Evolutionary conservation across 1,140 invertebrate genomes (phyloP).

Genomic region (Lasioglossum baleicum): DNA sequence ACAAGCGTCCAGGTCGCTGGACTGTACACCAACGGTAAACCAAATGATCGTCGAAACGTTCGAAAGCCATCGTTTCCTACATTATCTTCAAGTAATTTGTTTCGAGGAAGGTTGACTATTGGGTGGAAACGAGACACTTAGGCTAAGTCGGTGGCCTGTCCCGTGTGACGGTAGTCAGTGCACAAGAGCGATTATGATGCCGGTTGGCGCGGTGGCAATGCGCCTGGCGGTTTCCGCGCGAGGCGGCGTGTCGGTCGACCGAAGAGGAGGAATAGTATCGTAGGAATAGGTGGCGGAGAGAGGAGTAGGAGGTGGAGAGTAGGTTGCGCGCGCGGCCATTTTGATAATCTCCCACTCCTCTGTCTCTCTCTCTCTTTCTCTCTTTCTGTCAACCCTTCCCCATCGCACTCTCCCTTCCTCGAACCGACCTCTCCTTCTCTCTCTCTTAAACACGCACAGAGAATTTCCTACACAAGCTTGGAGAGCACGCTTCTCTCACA

Average conservation of each 20-base stretch:
- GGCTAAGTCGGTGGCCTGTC: not conserved
- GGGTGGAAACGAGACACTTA: no score
- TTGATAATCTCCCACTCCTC: slow-evolving; percentile 77
- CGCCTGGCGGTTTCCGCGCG: slow-evolving; percentile 67
- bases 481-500: not conserved
- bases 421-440: slow-evolving; percentile 13
- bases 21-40: no score
- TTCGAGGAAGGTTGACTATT: no score
- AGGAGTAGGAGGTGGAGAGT: slow-evolving; percentile 53
- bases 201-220: slow-evolving; percentile 36
- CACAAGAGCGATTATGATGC: slow-evolving; percentile 37
- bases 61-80: no score
- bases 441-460: slow-evolving; percentile 14
- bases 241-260: slow-evolving; percentile 73
- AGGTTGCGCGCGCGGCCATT: slow-evolving; percentile 74
- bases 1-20: no score
- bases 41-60: no score
- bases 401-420: slow-evolving; percentile 32
- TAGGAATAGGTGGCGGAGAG: slow-evolving; percentile 55
- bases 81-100: no score
- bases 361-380: slow-evolving; percentile 38
- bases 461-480: slow-evolving; percentile 10
- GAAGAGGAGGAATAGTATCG: slow-evolving; percentile 57
- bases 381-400: slow-evolving; percentile 44
- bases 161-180: slow-evolving; percentile 51